A percentile compares a stretch with the other conserved stretches of the same genome.
Evolutionary conservation across 2,113 vertebrate species (phyloP).

Genomic region (Notarius lentiginosus): DNA sequence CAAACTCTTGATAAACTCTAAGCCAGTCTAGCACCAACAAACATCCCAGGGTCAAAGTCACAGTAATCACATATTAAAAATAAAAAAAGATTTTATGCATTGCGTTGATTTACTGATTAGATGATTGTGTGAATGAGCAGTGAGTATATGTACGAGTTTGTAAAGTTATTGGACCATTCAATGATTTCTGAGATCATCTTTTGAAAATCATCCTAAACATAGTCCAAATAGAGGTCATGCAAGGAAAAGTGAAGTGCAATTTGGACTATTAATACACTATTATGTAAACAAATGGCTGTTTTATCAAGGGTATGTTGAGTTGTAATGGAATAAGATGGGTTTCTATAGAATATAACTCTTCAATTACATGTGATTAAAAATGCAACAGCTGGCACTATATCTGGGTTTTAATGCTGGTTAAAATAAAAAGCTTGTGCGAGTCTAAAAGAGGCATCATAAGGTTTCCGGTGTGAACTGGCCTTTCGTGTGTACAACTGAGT

Average conservation of each 20-base stretch:
- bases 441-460: background rate
- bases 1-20: background rate
- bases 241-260: background rate
- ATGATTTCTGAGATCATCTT: background rate
- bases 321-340: background rate
- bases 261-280: background rate
- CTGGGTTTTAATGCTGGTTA: background rate
- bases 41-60: background rate
- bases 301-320: background rate
- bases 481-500: background rate
- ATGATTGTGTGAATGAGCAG: background rate
- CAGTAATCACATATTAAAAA: too few species aligned
- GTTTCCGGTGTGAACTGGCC: background rate
- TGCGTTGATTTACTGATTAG: background rate
- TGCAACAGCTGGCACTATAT: background rate
- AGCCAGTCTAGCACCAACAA: background rate
- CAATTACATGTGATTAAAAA: background rate
- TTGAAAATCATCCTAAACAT: background rate
- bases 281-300: background rate
- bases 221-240: background rate
- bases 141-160: background rate
- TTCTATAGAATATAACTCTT: background rate
- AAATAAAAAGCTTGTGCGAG: background rate
- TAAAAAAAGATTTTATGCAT: background rate
- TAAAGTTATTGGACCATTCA: background rate